Percentiles rank a stretch among this genome's conserved stretches.
Evolutionary conservation across 2,888 invertebrate genomes (phyloP).

Genomic region (Macrosoma leucophasiata): DNA sequence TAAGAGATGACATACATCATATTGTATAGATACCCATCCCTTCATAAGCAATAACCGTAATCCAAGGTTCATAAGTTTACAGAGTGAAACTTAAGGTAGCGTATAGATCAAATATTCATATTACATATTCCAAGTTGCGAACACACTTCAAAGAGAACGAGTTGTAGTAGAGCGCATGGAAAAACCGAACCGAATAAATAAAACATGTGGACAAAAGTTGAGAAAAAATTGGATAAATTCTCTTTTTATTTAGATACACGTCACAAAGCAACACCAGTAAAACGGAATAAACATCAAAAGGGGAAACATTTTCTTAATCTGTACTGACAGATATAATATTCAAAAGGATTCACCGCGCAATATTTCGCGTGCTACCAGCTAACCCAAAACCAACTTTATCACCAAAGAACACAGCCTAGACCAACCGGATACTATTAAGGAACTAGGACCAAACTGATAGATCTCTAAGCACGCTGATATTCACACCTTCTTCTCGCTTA

Average conservation of each 20-base stretch:
- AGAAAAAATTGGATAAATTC: slow-evolving; percentile 1
- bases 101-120: too few relatives aligned
- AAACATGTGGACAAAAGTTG: too few relatives aligned
- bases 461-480: slow-evolving; percentile 30
- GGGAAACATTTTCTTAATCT: slow-evolving; percentile 50
- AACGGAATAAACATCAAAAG: slow-evolving; percentile 43
- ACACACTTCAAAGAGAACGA: too few relatives aligned
- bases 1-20: too few relatives aligned
- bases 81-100: too few relatives aligned
- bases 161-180: too few relatives aligned
- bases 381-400: slow-evolving; percentile 40
- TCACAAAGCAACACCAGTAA: slow-evolving; percentile 26
- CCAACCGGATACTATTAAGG: slow-evolving; percentile 33
- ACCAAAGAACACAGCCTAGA: slow-evolving; percentile 31
- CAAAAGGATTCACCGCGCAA: slow-evolving; percentile 19
- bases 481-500: slow-evolving; percentile 7
- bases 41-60: too few relatives aligned
- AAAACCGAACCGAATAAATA: too few relatives aligned
- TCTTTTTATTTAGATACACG: neutral
- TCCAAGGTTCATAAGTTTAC: too few relatives aligned
- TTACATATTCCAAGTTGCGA: too few relatives aligned
- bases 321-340: slow-evolving; percentile 48
- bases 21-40: too few relatives aligned
- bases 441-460: slow-evolving; percentile 40
- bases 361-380: slow-evolving; percentile 5